Base-by-base conservation (phyloP, 2,888 invertebrate species). In the Lampropteryx suffumata region DNA sequence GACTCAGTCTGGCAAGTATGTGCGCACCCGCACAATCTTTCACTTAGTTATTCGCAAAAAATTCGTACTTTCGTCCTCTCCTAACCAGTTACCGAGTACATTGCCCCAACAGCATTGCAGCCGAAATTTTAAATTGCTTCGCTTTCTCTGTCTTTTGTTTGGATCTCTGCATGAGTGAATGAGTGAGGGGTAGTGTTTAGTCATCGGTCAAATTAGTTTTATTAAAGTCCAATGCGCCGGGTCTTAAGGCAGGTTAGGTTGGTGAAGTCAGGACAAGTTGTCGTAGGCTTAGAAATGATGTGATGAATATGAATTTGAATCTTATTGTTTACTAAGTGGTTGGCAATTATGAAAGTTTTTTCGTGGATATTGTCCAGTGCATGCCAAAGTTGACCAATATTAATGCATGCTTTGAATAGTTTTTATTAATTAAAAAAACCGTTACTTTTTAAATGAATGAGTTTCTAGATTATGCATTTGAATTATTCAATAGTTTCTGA, bases 201-300 rank as follows among this genome's bases (percentile, higher is more conserved):
- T 81, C 79, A 79, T 67, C 68, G 72, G 51, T 69, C 73, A 69
- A 77, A 79, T 79, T 76, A 75, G 71, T 70, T 68, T 70, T 79
- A 82, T 78, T 82, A 76, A 74, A 71, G 76, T 71, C 73, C 82
- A 88, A 85, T 79, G 73, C 69, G 67, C 73, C 67, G 71, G 69
- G 76, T 71, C 80, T 89, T 89, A 87, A 85, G 89, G 89, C 84
- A 89, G 89, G 89, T 89, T 86, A 84, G 82, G 87, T 86, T 85
- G 76, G 65, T 80, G 72, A 82, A 79, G 79, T 81, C 74, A 65
- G 61, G 65, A 62, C 60, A 67, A 67, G 78, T 79, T 76, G 82
- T 69, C 75, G 76, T 82, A 81, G 78, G 69, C 70, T 76, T 79
- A 82, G 77, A 79, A 63, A 64, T 62, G 46, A 55, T 54, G 40